Evolutionary conservation across 2,113 vertebrate genomes (phyloP), one percentile per base, ranked within the genome.

Genomic region (Toxotes jaculatrix): DNA sequence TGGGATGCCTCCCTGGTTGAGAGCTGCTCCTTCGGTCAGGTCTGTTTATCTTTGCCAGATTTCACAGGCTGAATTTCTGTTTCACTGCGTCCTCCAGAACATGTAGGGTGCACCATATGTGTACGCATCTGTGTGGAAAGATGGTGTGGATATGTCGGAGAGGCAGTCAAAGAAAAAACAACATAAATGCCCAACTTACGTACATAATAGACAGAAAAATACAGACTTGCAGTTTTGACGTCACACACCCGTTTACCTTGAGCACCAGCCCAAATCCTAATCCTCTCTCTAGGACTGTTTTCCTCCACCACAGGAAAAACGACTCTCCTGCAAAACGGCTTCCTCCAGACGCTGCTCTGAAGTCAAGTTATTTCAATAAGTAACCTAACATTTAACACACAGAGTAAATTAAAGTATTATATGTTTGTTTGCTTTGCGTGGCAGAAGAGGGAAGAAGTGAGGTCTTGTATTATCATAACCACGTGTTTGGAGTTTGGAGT

Each of bases 371-470:
- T 79, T 88, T 82, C 49, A 82, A 40, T 74, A 60, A 80, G 45
- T 43, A 65, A 63, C 21, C 8, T 8, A 38, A 79, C 65, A 47
- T 76, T 88, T 76, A 49, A 86, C 42, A 56, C 45, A 57, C 32
- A 55, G 55, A 66, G 63, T 45, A 56, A 68, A 85, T 83, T 62
- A 84, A 87, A 83, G 53, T 70, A 67, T 77, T 84, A 74, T 3
- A 66, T 74, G 67, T 86, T 86, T 86, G 68, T 80, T 91, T 85
- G 14, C 70, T 73, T 81, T 83, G 69, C 57, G 62, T 53, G 53
- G 79, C 63, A 19, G 23, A 49, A 21, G 64, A 34, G 63, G 55
- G 49, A 45, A 59, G 21, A 21, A 75, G 55, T n/a, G 14, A 71
- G 56, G 19, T 69, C 14, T 43, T 19, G 12, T 61, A 16, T 84